These are phyloP conservation scores for Brachyopa scutellaris DNA, from an alignment of 2,888 invertebrate genomes.

Conservation along the genomic window DNA sequence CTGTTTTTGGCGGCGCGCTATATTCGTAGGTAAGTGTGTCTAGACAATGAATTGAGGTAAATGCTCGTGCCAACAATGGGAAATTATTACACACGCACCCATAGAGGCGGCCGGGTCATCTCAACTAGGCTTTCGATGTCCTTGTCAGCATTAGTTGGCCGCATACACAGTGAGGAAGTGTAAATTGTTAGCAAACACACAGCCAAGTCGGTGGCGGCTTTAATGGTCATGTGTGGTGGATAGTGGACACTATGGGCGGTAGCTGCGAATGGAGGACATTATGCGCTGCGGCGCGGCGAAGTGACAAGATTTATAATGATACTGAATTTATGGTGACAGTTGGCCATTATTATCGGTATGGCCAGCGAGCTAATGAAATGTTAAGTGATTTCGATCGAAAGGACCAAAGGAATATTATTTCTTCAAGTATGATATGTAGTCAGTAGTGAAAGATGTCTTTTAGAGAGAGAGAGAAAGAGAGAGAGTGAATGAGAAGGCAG, in stretches of 20 bases:
- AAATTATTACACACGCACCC: neutral
- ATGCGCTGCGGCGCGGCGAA: conserved; percentile 53
- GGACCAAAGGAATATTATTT: neutral
- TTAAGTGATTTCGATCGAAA: conserved; percentile 55
- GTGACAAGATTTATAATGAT: conserved; percentile 62
- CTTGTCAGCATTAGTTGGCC: neutral
- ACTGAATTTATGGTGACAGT: conserved; percentile 55
- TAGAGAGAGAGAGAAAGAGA: no score
- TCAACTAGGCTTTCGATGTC: neutral
- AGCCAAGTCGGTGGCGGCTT: conserved; percentile 6
- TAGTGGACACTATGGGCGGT: conserved; percentile 26
- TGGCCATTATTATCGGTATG: no score
- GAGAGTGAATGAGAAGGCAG: no score
- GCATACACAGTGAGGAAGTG: neutral
- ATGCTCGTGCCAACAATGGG: neutral
- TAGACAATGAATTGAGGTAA: conserved; percentile 34
- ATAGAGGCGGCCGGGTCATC: neutral
- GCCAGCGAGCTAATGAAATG: conserved; percentile 50
- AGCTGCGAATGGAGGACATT: conserved; percentile 29
- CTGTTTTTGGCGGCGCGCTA: neutral
- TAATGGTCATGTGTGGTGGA: conserved; percentile 14
- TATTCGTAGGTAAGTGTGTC: no score
- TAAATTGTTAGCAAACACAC: conserved; percentile 8
- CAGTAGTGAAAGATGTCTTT: no score
- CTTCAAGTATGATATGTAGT: no score